Evolutionary conservation across 2,113 vertebrate genomes (phyloP), one percentile per base, ranked within the genome.

Genomic region (Salminus brasiliensis): DNA sequence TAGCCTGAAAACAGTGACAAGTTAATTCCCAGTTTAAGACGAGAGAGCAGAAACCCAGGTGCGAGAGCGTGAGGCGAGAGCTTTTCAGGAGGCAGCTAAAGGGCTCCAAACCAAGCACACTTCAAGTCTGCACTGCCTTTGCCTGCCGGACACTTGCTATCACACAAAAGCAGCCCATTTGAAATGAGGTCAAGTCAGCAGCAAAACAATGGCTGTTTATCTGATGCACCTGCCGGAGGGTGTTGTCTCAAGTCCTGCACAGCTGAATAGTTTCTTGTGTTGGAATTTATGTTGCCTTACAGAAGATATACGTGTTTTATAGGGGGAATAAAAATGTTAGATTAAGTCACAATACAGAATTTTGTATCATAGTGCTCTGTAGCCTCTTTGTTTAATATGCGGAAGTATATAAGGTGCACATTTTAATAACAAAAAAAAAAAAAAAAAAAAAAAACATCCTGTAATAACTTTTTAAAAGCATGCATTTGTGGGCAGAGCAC

Each of bases 21-120:
- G 78, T 85, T 83, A 83, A 87, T 73, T 81, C 69, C 63, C 71
- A 84, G 86, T 34, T 82, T 83, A 49, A 83, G 43, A 90, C 32
- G 79, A 49, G 72, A 43, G 69, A 47, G 49, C 52, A 52, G 67
- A 12, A 4, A 69, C 62, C 78, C 53, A 63, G 71, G 16, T 53
- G 49, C 39, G n/a, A 23, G 23, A 68, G 81, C 30, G 57, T 68
- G 73, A 79, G 47, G 21, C 47, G 1, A 30, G 15, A 12, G 5
- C 41, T 49, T 47, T 27, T 60, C 27, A 55, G 71, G 63, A 62
- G 36, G 77, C 30, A 29, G 16, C 52, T 10, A 55, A 55, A 55
- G 52, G 41, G 77, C n/a, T 53, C 36, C 47, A 72, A 53, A 79
- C 27, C 57, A 70, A 55, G 41, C 67, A 10, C 21, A 12, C 43